Evolutionary conservation across 2,797 vertebrate genomes (phyloP), one percentile per base, ranked within the genome.

Genomic region (Salarias fasciatus): DNA sequence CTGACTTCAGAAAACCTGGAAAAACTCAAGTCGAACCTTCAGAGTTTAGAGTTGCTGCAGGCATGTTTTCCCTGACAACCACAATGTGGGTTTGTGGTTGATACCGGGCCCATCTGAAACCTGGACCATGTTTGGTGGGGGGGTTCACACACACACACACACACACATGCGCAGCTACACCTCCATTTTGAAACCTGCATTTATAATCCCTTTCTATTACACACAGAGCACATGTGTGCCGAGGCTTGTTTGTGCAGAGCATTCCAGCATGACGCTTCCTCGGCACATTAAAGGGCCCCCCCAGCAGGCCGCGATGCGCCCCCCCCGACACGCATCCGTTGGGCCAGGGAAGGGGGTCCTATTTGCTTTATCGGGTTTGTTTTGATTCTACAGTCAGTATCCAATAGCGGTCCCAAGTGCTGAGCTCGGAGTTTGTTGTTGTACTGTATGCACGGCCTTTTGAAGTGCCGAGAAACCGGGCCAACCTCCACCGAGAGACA

Each of bases 321-420:
- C 78, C 72, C 63, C 75, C 79, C 75, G 69, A 78, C 80, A 80
- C 28, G 70, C 69, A 82, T 89, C 87, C 80, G 75, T 71, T 72
- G 63, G 69, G 72, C 77, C 68, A 56, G 29, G 43, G 79, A 46
- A 80, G 74, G 85, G 77, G 84, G 84, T 78, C 75, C 55, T 85
- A 47, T 86, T 88, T 88, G 84, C 80, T 88, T 86, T 86, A 76
- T 82, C 68, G n/a, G 69, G 53, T 84, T 89, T 90, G 88, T 89
- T 90, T 91, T 67, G 75, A 86, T 86, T 86, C 75, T 80, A 83
- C 84, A 82, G 87, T 85, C 78, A 52, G 77, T 70, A 71, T 79
- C 77, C 79, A 84, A 76, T 68, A 41, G 77, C 4, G 55, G 63
- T 55, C 33, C 13, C 74, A 36, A 79, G 72, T 64, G 79, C 73